These are phyloP conservation scores for Pinctada fucata DNA, from an alignment of 2,888 invertebrate genomes.

Conservation along the genomic window DNA sequence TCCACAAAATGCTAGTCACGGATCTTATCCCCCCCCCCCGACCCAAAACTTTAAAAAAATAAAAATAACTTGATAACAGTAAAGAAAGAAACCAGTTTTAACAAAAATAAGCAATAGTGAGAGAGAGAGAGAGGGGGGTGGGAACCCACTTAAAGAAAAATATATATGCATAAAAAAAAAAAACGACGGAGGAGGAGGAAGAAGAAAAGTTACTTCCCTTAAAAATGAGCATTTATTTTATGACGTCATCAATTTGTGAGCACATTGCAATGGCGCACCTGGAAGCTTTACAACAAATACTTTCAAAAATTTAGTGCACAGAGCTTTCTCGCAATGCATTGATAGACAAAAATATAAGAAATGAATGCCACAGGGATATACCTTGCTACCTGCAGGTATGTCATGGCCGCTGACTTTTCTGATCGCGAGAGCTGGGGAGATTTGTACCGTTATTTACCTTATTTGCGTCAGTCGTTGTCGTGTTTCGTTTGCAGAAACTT, in stretches of 20 bases:
- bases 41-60: too few species aligned
- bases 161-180: not conserved
- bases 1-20: too few species aligned
- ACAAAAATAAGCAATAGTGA: too few species aligned
- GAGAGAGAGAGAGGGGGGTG: too few species aligned
- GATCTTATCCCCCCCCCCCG: too few species aligned
- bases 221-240: conserved; percentile 6
- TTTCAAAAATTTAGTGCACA: not conserved
- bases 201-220: conserved; percentile 24
- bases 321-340: not conserved
- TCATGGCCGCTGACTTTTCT: conserved; percentile 84
- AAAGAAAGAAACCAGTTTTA: too few species aligned
- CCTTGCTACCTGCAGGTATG: conserved; percentile 88
- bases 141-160: too few species aligned
- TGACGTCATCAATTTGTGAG: conserved; percentile 33
- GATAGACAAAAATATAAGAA: conserved; percentile 4
- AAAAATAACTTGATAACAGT: too few species aligned
- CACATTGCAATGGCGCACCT: conserved; percentile 37
- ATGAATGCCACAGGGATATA: conserved; percentile 91
- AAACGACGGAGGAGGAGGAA: not conserved
- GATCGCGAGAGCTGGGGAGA: conserved; percentile 86
- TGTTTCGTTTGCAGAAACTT: conserved; percentile 93
- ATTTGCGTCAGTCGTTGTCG: conserved; percentile 90
- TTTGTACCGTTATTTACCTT: conserved; percentile 88
- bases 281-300: conserved; percentile 13